Percentiles rank a stretch among this genome's conserved stretches.
Conservation (phyloP, 2,113 vertebrate genomes). For the Trichechus manatus region DNA sequence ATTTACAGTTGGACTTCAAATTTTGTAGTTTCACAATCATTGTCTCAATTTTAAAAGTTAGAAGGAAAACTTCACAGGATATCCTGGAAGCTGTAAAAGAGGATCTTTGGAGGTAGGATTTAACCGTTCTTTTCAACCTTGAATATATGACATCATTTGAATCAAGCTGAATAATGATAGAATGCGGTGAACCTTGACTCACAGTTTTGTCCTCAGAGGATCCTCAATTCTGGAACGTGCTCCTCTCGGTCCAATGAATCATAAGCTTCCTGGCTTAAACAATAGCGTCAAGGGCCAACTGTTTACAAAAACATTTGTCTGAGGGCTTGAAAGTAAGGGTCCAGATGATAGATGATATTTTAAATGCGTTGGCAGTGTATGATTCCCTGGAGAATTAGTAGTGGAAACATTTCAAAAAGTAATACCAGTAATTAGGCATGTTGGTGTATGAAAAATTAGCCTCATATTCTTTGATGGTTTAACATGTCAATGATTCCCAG, state of each 20-base stretch:
- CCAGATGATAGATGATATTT: conserved; percentile 59
- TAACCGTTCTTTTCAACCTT: conserved; percentile 28
- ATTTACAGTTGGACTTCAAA: neutral
- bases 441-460: conserved; percentile 56
- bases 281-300: conserved; percentile 34
- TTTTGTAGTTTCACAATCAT: conserved; percentile 14
- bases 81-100: neutral
- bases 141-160: conserved; percentile 59
- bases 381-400: conserved; percentile 21
- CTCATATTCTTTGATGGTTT: conserved; percentile 43
- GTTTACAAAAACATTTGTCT: conserved; percentile 73
- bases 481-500: conserved; percentile 39
- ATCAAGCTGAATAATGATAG: conserved; percentile 20
- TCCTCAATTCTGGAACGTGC: conserved; percentile 64
- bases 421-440: conserved; percentile 40
- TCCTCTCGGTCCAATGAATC: conserved; percentile 63
- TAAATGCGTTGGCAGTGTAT: conserved; percentile 51
- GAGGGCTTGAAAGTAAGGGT: conserved; percentile 8
- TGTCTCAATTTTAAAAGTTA: neutral
- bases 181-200: conserved; percentile 49
- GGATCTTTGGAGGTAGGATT: neutral
- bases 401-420: conserved; percentile 49
- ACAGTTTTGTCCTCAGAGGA: conserved; percentile 65
- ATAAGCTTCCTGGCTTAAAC: conserved; percentile 48
- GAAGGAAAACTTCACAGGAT: conserved; percentile 19